Percentiles rank a stretch among this genome's conserved stretches.
Conservation (phyloP, 2,113 vertebrate species). For the Ceratotherium simum region DNA sequence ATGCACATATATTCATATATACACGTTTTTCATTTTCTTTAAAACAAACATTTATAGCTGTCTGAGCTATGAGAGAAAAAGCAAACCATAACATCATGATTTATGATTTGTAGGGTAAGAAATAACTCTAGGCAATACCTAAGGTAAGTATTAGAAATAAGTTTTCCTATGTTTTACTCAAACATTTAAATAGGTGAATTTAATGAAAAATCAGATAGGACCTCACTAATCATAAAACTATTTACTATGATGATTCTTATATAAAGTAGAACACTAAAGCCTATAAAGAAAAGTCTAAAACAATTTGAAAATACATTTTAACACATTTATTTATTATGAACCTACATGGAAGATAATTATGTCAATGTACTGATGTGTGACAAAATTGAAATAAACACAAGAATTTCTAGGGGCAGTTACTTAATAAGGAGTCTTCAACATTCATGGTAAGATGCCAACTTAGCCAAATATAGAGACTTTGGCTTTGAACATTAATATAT, state of each 20-base stretch:
- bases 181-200: neutral
- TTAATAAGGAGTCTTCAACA: conserved; percentile 65
- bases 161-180: neutral
- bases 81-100: neutral
- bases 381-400: conserved; percentile 77
- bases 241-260: neutral
- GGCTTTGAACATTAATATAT: conserved; percentile 72
- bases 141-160: neutral
- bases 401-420: conserved; percentile 77
- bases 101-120: neutral
- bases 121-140: neutral
- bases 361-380: conserved; percentile 47
- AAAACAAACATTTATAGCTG: neutral
- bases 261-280: neutral
- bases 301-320: conserved; percentile 51
- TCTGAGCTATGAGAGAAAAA: neutral
- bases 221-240: neutral
- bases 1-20: neutral
- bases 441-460: conserved; percentile 67
- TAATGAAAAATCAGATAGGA: neutral
- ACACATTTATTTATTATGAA: conserved; percentile 73
- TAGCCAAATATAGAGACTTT: conserved; percentile 64
- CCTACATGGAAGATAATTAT: conserved; percentile 68
- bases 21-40: neutral
- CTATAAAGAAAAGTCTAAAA: neutral